Conservation (phyloP, 2,888 invertebrate species). For the Helicoverpa assulta region DNA sequence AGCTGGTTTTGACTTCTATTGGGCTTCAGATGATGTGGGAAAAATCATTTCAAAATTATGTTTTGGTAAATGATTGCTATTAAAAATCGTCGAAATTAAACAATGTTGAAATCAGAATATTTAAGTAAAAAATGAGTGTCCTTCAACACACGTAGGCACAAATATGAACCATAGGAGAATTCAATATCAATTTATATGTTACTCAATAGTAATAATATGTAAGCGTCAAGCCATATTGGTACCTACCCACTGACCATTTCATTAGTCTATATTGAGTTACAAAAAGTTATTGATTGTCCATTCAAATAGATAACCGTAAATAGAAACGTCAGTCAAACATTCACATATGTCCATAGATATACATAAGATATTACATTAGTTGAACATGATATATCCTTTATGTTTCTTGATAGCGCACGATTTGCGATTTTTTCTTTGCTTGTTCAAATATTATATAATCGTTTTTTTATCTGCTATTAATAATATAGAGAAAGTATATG, state of each 20-base stretch:
- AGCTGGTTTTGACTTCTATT: too few species aligned
- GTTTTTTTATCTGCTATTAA: conserved; percentile 31
- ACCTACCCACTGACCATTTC: not conserved
- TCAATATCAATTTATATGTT: too few species aligned
- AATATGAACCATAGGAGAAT: too few species aligned
- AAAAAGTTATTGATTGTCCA: conserved; percentile 3
- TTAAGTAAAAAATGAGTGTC: not conserved
- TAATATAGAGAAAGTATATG: conserved; percentile 37
- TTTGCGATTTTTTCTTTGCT: conserved; percentile 18
- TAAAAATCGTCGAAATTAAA: too few species aligned
- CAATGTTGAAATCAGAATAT: too few species aligned
- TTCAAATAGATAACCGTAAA: conserved; percentile 4
- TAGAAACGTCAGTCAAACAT: conserved; percentile 15
- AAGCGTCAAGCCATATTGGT: not conserved
- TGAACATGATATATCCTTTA: not conserved
- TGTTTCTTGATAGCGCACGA: conserved; percentile 4
- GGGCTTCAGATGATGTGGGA: too few species aligned
- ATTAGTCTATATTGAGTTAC: not conserved
- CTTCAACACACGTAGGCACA: too few species aligned
- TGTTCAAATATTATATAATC: conserved; percentile 14
- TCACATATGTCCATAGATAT: conserved; percentile 12
- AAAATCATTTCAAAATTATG: too few species aligned
- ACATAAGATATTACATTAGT: conserved; percentile 4
- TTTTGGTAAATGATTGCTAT: too few species aligned
- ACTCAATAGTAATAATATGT: not conserved